A percentile compares a stretch with the other conserved stretches of the same genome.
Evolutionary conservation across 2,888 invertebrate genomes (phyloP).

Genomic region (Biston betularia): DNA sequence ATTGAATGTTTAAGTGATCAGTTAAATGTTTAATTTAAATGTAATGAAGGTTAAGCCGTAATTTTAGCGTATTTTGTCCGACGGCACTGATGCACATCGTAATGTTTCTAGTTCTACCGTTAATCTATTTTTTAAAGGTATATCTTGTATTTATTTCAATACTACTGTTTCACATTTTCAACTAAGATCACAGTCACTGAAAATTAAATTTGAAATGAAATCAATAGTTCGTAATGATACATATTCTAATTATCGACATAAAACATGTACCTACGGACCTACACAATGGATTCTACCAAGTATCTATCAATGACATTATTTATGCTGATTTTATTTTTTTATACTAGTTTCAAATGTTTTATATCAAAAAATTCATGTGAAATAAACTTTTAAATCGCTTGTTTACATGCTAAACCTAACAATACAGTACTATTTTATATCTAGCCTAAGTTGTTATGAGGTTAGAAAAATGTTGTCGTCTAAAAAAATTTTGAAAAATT

Average conservation of each 20-base stretch:
- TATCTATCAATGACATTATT: constrained; percentile 1
- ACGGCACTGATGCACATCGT: constrained; percentile 6
- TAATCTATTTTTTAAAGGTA: not conserved
- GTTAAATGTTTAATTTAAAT: not conserved
- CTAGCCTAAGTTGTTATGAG: constrained; percentile 30
- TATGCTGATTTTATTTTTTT: constrained; percentile 7
- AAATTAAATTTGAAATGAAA: not conserved
- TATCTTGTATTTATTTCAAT: not conserved
- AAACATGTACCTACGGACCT: not conserved
- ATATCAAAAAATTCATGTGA: not conserved
- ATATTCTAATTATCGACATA: too few species aligned
- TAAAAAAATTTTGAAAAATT: too few species aligned
- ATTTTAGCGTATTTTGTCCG: not conserved
- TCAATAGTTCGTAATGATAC: not conserved
- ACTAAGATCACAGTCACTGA: too few species aligned
- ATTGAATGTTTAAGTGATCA: not conserved
- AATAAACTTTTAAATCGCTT: constrained; percentile 24
- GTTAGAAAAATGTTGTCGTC: constrained; percentile 21
- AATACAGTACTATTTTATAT: constrained; percentile 26
- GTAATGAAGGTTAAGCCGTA: not conserved
- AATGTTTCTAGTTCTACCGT: not conserved
- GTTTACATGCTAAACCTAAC: constrained; percentile 20
- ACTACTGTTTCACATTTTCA: not conserved
- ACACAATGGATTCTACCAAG: constrained; percentile 6
- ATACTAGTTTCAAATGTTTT: constrained; percentile 8